Base-by-base conservation (phyloP, 2,797 vertebrate genomes). In the Monodelphis domestica region DNA sequence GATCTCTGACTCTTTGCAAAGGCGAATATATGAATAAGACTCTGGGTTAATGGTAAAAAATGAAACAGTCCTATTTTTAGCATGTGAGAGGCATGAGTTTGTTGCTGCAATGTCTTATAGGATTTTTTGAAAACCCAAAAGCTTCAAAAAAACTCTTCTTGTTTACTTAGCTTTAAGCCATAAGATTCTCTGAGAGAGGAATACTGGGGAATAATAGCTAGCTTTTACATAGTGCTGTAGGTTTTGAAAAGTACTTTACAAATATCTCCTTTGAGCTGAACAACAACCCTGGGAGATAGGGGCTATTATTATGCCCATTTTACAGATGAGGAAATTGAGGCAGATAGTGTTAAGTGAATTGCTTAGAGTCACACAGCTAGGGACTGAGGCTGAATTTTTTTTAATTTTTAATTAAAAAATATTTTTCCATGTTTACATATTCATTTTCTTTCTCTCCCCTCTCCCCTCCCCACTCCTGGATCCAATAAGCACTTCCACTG, bases 1-100 rank as follows among this genome's bases (percentile, higher is more conserved):
- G 59, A 51, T 90, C 91, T 96, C 96, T 96, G 95, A 96, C 91
- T 96, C 93, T 95, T 88, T 87, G 94, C 93, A 96, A 93, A 95
- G 96, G 94, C 51, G 92, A 96, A 95, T 92, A 93, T n/a, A 96
- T 90, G 87, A 52, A 78, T 94, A 95, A 95, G 96, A 91, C 89
- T 56, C 78, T 95, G 88, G 94, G 90, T 96, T 97, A 96, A 96
- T 93, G 93, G 92, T 29, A n/a, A 78, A 53, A 59, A 84, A n/a
- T 24, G 12, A 87, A 50, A 30, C 21, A 12, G 24, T 15, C 29
- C 52, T 97, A 95, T 97, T 96, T 95, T 97, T 97, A 97, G 92
- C 51, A 70, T 78, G 57, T 0, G 4, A 95, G 14, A 70, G 94
- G 57, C 90, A 95, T 78, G 94, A 96, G 90, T 92, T 95, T 90